Evolutionary conservation across 2,888 invertebrate species (phyloP).

Genomic region (Ditula angustiorana): DNA sequence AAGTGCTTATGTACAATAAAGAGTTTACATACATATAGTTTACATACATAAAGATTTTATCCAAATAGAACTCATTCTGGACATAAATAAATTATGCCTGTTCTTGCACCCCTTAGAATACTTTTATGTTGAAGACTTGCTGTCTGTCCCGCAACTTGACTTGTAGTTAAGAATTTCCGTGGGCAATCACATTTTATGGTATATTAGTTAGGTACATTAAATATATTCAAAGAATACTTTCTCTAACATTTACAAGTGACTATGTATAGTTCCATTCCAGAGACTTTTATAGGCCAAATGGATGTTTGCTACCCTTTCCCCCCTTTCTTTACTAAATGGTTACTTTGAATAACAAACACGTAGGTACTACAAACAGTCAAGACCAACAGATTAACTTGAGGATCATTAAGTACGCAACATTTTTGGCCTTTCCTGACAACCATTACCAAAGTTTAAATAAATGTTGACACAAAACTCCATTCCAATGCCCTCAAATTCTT

Average conservation of each 20-base stretch:
- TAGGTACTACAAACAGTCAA: slow-evolving; percentile 1
- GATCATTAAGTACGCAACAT: slow-evolving; percentile 32
- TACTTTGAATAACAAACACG: slow-evolving; percentile 25
- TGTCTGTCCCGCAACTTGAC: slow-evolving; percentile 18
- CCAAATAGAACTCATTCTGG: slow-evolving; percentile 61
- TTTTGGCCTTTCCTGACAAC: slow-evolving; percentile 31
- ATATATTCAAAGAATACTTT: too few relatives aligned
- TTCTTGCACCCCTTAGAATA: slow-evolving; percentile 50
- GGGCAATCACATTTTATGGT: neutral
- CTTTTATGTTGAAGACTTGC: slow-evolving; percentile 35
- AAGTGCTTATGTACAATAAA: too few relatives aligned
- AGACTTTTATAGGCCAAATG: neutral
- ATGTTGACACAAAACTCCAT: slow-evolving; percentile 45
- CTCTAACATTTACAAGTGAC: too few relatives aligned
- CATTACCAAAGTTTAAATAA: slow-evolving; percentile 36
- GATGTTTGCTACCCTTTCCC: neutral
- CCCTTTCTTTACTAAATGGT: neutral
- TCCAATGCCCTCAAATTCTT: slow-evolving; percentile 64
- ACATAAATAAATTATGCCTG: slow-evolving; percentile 49
- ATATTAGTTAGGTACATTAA: too few relatives aligned
- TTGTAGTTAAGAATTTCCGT: neutral
- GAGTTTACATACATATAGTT: too few relatives aligned
- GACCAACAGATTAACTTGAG: slow-evolving; percentile 26
- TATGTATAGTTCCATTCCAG: too few relatives aligned
- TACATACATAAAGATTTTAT: too few relatives aligned